Base-by-base conservation (phyloP, 2,113 vertebrate genomes). In the Panthera leo region DNA sequence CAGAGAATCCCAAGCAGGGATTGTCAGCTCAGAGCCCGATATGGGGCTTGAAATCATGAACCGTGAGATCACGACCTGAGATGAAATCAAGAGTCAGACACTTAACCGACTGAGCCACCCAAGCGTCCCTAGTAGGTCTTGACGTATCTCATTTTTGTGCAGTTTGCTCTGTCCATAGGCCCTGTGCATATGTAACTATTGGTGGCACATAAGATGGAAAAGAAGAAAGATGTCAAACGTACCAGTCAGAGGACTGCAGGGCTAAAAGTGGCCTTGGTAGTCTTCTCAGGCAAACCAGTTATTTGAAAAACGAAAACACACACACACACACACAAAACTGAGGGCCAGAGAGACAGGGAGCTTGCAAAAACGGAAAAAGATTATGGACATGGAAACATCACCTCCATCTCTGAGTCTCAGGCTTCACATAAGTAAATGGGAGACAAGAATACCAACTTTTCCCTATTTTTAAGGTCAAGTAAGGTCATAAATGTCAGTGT, bases 381-480 rank as follows among this genome's bases (percentile, higher is more conserved):
- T 48, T 67, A 79, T 5, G 18, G 9, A 42, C n/a, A 29, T 88
- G 23, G 27, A 55, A 88, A 84, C 21, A 85, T 6, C 84, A 61
- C 36, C 39, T 53, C 67, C 21, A 88, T 42, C n/a, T 31, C n/a
- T 65, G 79, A 71, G n/a, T 23, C 63, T 95, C 27, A 1, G 84
- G 48, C 55, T 71, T 91, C 85, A 88, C 19, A n/a, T 18, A 89
- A 79, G 36, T 89, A n/a, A 45, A 65, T 7, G 18, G 36, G 51
- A 95, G 55, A 90, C n/a, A 95, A 78, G 34, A 61, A 58, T 39
- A 73, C 21, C 53, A 89, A 51, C 92, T 92, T 97, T 73, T 58
- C 83, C 13, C 67, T 45, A 10, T 85, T 95, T 16, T 82, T 51
- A 97, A 95, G 55, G 79, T 92, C 75, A 95, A 65, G 65, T 63